Conservation (phyloP, 2,888 invertebrate genomes). For the Scaptodrosophila latifasciaeformis region DNA sequence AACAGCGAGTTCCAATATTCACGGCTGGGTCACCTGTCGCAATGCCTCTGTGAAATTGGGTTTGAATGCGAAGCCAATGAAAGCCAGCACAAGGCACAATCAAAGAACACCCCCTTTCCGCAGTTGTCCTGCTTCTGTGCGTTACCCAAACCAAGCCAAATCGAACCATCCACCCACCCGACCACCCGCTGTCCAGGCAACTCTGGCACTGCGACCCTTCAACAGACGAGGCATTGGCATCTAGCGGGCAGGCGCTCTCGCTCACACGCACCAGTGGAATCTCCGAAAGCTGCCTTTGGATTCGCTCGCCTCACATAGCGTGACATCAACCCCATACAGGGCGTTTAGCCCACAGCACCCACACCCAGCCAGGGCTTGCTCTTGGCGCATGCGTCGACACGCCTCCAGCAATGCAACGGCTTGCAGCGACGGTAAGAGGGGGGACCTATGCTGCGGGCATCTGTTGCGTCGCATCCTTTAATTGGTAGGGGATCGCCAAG, state of each 20-base stretch:
- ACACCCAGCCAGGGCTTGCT: conserved; percentile 27
- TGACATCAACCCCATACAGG: conserved; percentile 50
- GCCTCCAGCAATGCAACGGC: conserved; percentile 61
- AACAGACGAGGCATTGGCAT: conserved; percentile 32
- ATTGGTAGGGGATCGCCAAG: conserved; percentile 36
- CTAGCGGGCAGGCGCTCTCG: conserved; percentile 34
- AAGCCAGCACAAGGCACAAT: conserved; percentile 39
- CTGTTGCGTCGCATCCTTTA: conserved; percentile 47
- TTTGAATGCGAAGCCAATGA: conserved; percentile 60
- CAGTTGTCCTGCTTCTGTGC: conserved; percentile 4
- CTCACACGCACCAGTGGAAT: conserved; percentile 58
- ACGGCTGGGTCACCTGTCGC: conserved; percentile 68
- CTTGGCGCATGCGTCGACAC: conserved; percentile 71
- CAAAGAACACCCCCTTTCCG: conserved; percentile 17
- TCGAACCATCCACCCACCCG: conserved; percentile 16
- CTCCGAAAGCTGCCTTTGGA: conserved; percentile 39
- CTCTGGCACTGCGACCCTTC: not conserved
- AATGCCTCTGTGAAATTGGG: conserved; percentile 55
- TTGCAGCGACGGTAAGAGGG: conserved; percentile 22
- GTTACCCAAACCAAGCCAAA: conserved; percentile 15
- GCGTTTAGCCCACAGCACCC: conserved; percentile 26
- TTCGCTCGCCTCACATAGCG: conserved; percentile 52
- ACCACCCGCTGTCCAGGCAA: not conserved
- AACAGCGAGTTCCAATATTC: conserved; percentile 1
- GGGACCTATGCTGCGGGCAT: conserved; percentile 46